These are phyloP conservation scores for Allacma fusca DNA, from an alignment of 2,888 invertebrate genomes.

Conservation along the genomic window DNA sequence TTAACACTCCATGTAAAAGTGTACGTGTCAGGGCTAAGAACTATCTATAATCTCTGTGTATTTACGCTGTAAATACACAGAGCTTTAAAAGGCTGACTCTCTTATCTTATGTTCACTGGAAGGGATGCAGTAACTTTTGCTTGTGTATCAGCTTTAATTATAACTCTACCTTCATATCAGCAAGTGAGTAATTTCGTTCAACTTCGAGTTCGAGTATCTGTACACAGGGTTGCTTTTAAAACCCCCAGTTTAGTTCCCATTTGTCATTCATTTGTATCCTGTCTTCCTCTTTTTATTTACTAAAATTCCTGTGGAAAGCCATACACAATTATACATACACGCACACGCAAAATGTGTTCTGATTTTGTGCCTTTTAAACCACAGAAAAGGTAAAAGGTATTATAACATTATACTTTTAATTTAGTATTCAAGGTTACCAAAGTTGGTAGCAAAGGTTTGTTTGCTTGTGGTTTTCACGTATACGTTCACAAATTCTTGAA, in stretches of 20 bases:
- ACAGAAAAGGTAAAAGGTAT: no score
- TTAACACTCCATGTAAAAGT: not conserved
- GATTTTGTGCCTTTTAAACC: no score
- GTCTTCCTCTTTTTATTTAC: no score
- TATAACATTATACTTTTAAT: no score
- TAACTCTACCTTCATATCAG: not conserved
- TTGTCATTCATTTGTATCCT: not conserved
- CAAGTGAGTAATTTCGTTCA: not conserved
- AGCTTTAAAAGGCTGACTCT: not conserved
- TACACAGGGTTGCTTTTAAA: not conserved
- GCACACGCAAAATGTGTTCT: no score
- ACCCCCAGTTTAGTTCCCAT: not conserved
- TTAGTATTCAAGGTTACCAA: no score
- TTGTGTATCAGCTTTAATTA: conserved; percentile 1
- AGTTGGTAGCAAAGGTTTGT: no score
- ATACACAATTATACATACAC: no score
- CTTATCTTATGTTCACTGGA: not conserved
- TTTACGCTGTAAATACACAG: not conserved
- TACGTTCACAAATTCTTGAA: no score
- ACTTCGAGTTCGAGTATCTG: no score
- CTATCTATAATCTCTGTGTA: not conserved
- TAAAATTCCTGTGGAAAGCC: no score
- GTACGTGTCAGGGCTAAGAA: not conserved
- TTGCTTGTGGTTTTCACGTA: no score
- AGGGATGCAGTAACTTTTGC: not conserved